Evolutionary conservation across 2,797 vertebrate species (phyloP).

Genomic region (Catharus ustulatus): DNA sequence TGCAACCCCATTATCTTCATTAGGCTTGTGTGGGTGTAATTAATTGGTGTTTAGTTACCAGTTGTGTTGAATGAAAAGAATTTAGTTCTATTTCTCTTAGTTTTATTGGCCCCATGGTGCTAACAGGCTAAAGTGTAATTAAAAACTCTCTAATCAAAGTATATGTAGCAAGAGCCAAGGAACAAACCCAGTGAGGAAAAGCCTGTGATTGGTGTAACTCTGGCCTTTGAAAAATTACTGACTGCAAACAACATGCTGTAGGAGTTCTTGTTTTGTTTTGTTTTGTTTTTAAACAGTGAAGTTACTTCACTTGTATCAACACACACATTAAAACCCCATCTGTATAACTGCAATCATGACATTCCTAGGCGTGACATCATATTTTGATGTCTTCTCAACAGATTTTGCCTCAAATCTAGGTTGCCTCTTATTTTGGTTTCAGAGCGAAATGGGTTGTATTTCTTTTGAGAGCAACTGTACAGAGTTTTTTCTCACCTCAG

Average conservation of each 20-base stretch:
- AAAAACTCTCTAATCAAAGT: constrained; percentile 56
- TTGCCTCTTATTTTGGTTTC: fast-evolving
- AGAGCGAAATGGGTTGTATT: neutral
- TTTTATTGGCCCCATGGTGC: constrained; percentile 57
- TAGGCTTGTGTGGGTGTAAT: constrained; percentile 66
- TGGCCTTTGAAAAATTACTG: neutral
- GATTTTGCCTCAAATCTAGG: neutral
- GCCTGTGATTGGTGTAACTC: neutral
- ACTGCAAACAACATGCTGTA: neutral
- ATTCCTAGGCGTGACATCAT: neutral
- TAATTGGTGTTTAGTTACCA: constrained; percentile 69
- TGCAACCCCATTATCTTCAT: constrained; percentile 71
- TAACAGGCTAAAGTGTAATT: constrained; percentile 64
- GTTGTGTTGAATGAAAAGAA: constrained; percentile 62
- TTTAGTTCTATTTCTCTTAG: constrained; percentile 66
- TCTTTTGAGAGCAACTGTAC: neutral
- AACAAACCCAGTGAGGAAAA: neutral
- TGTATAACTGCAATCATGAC: neutral
- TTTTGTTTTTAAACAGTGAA: neutral
- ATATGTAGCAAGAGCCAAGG: neutral
- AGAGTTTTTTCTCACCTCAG: neutral
- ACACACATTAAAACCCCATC: neutral
- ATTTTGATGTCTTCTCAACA: neutral
- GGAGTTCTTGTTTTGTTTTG: neutral
- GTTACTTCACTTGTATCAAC: neutral